Base-by-base conservation (phyloP, 2,113 vertebrate genomes). In the Dermatemys mawii region DNA sequence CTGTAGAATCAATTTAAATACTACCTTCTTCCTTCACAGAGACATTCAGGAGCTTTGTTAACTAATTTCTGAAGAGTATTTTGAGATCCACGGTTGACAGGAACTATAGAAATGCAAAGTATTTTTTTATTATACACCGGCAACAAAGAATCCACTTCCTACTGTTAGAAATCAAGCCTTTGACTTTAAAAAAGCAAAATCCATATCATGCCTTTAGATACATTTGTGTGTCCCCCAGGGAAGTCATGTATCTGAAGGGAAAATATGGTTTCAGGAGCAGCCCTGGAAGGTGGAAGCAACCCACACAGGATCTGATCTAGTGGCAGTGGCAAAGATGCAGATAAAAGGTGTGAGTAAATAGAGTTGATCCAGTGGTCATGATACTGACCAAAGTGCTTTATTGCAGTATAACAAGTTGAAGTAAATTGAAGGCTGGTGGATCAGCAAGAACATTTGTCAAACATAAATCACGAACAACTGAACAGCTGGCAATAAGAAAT, bases 1-100 rank as follows among this genome's bases (percentile, higher is more conserved):
- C 32, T 35, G 14, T 63, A 63, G 32, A 63, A 63, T 63, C 32
- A 63, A 35, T 35, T 63, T 6, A 35, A 16, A 63, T 81, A 84
- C 95, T 57, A 94, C 27, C 51, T 89, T 82, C 51, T 53, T 84
- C 57, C 88, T 54, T 17, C 81, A 46, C 78, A 78, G 41, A 92
- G 81, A 83, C 87, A 83, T 86, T 95, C 94, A 91, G 60, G 60
- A 81, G 32, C 92, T 84, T 91, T n/a, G 88, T 96, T 95, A 96
- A 94, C 67, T n/a, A 91, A 94, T 94, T 49, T 80, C 12, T 24
- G 21, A 21, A 80, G n/a, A 51, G n/a, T 51, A 24, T 51, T 94
- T 16, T 46, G 86, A 95, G 95, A 95, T 91, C 51, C 91, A 70
- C 73, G 63, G 78, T 78, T 81, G 70, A 92, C 94, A 94, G 75